Percentiles rank a stretch among this genome's conserved stretches.
Evolutionary conservation across 1,140 invertebrate genomes (phyloP).

Genomic region (Zaprionus kolodkinae): DNA sequence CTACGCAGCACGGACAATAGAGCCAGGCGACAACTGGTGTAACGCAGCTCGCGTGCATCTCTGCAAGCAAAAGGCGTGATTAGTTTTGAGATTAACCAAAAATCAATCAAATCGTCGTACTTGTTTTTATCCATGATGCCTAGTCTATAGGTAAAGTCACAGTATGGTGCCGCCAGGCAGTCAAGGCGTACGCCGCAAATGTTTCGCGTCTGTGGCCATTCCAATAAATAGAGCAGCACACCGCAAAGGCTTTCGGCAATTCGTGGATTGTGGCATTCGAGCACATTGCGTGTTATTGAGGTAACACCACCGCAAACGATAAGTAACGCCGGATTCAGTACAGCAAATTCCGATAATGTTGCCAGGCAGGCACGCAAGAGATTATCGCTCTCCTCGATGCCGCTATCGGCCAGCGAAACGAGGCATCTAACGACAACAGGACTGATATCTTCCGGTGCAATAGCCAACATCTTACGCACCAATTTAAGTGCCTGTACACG

Average conservation of each 20-base stretch:
- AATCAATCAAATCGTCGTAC: slow-evolving; percentile 69
- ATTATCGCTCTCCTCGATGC: slow-evolving; percentile 91
- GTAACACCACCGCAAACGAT: slow-evolving; percentile 93
- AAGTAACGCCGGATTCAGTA: slow-evolving; percentile 92
- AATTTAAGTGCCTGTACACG: slow-evolving; percentile 95
- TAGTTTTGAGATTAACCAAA: neutral
- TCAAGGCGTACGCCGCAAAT: slow-evolving; percentile 91
- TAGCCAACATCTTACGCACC: slow-evolving; percentile 80
- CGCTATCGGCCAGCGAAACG: slow-evolving; percentile 92
- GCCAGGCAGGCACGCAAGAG: slow-evolving; percentile 92
- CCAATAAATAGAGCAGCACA: slow-evolving; percentile 93
- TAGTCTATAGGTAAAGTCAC: slow-evolving; percentile 93
- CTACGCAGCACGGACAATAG: slow-evolving; percentile 93
- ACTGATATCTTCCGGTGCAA: slow-evolving; percentile 78
- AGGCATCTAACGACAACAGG: slow-evolving; percentile 89
- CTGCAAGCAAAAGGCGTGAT: slow-evolving; percentile 81
- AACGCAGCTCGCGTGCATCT: slow-evolving; percentile 92
- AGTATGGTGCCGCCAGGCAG: slow-evolving; percentile 94
- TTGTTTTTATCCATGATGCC: slow-evolving; percentile 86
- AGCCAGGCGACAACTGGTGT: slow-evolving; percentile 93
- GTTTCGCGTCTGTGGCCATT: slow-evolving; percentile 92
- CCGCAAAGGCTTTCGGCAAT: slow-evolving; percentile 94
- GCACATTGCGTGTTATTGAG: slow-evolving; percentile 91
- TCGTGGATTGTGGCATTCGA: slow-evolving; percentile 91
- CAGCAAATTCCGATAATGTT: slow-evolving; percentile 93